Percentiles rank a stretch among this genome's conserved stretches.
phyloP scores from a whole-genome alignment of 2,797 vertebrate genomes.

The Poecilia picta region DNA sequence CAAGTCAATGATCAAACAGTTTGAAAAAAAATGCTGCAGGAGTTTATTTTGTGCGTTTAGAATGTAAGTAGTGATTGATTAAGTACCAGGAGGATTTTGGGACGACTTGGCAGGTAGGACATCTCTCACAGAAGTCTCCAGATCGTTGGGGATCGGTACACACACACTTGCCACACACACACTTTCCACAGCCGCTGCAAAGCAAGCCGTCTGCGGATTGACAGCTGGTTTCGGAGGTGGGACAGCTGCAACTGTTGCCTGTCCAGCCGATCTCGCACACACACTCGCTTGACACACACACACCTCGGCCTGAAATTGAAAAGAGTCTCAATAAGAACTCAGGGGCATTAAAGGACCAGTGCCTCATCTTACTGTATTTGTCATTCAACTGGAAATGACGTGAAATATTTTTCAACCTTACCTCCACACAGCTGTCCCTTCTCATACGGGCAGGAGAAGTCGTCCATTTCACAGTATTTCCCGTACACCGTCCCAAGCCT shows the following conservation, averaged over 20 bases:
- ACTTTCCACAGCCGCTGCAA: constrained; percentile 89
- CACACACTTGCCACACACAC: constrained; percentile 89
- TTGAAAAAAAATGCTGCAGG: neutral
- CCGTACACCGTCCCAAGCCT: constrained; percentile 89
- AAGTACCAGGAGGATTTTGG: constrained; percentile 90
- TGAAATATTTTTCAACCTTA: constrained; percentile 61
- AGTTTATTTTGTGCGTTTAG: neutral
- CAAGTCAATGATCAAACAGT: neutral
- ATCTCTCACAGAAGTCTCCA: constrained; percentile 90
- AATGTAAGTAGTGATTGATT: constrained; percentile 9
- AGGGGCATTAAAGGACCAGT: neutral
- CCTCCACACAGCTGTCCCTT: constrained; percentile 88
- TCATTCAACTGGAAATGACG: neutral
- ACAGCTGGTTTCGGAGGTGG: constrained; percentile 82
- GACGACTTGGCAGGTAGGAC: constrained; percentile 85
- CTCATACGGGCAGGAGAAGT: constrained; percentile 92
- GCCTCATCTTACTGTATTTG: neutral
- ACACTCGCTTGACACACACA: constrained; percentile 89
- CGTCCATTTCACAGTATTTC: constrained; percentile 92
- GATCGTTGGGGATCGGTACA: constrained; percentile 85
- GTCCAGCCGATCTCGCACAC: constrained; percentile 88
- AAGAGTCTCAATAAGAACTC: neutral
- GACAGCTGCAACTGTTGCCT: constrained; percentile 89
- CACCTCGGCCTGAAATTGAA: constrained; percentile 84
- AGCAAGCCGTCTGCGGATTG: constrained; percentile 82